Conservation (phyloP, 2,113 vertebrate species). For the Archilochus colubris region DNA sequence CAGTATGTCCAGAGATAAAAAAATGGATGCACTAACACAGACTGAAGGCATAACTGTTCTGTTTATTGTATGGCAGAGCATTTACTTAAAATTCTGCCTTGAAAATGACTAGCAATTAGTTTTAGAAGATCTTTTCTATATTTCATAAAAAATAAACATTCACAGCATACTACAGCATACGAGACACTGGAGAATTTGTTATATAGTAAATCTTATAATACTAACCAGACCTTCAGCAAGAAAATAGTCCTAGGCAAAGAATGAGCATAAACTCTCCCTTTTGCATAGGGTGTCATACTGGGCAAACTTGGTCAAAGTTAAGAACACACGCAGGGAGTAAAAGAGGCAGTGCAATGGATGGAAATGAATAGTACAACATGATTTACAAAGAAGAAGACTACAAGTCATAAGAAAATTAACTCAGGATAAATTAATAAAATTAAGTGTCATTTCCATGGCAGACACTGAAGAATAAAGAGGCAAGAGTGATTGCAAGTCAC, state of each 20-base stretch:
- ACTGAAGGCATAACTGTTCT: background rate
- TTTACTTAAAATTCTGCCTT: background rate
- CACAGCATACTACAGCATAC: background rate
- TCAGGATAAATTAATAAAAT: background rate
- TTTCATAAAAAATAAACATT: background rate
- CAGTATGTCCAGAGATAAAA: background rate
- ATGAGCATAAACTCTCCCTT: background rate
- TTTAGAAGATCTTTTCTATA: background rate
- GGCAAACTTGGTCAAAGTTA: background rate
- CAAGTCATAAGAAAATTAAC: background rate
- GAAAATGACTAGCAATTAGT: background rate
- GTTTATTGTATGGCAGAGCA: background rate
- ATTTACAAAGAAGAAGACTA: background rate
- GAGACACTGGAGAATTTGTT: background rate
- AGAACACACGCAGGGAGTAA: background rate
- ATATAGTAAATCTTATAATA: background rate
- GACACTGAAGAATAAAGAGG: background rate
- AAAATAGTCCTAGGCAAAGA: background rate
- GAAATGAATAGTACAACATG: background rate
- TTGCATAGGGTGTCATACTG: background rate
- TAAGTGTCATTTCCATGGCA: background rate
- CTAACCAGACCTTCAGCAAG: background rate
- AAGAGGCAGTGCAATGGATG: background rate
- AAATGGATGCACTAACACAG: background rate
- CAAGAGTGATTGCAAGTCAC: background rate